Conservation (phyloP, 2,888 invertebrate genomes). For the Pollenia labialis region DNA sequence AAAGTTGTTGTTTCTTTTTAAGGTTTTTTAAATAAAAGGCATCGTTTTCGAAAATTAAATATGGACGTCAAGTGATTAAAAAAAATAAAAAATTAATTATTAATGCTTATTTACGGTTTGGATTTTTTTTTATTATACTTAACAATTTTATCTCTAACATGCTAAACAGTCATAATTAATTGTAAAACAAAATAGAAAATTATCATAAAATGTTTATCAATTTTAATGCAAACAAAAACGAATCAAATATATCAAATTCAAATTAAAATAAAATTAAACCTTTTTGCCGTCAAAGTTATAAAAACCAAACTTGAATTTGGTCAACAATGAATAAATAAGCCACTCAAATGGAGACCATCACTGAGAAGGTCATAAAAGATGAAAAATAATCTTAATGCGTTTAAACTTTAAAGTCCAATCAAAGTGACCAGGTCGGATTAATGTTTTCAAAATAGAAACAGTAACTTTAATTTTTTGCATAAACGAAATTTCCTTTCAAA, state of each 20-base stretch:
- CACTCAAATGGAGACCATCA: background rate
- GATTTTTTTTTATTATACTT: slow-evolving; percentile 14
- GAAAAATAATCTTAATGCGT: background rate
- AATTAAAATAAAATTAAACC: slow-evolving; percentile 30
- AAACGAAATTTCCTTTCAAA: background rate
- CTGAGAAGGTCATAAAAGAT: background rate
- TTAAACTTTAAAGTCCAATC: background rate
- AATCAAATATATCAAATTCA: slow-evolving; percentile 44
- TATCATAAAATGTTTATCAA: slow-evolving; percentile 54
- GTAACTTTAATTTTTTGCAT: background rate
- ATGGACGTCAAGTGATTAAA: background rate
- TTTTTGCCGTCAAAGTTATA: slow-evolving; percentile 28
- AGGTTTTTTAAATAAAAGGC: no score
- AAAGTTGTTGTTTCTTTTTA: background rate
- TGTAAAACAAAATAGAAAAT: slow-evolving; percentile 46
- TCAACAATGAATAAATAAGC: background rate
- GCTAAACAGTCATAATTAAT: slow-evolving; percentile 58
- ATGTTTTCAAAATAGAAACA: background rate
- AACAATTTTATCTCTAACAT: slow-evolving; percentile 34
- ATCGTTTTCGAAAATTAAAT: background rate
- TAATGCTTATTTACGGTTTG: background rate
- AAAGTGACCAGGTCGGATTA: background rate
- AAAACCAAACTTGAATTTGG: slow-evolving; percentile 19
- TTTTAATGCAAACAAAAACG: slow-evolving; percentile 40
- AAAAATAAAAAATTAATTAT: background rate